Evolutionary conservation across 1,140 invertebrate species (phyloP), one percentile per base, ranked within the genome.

Genomic region (Gryon sp.): DNA sequence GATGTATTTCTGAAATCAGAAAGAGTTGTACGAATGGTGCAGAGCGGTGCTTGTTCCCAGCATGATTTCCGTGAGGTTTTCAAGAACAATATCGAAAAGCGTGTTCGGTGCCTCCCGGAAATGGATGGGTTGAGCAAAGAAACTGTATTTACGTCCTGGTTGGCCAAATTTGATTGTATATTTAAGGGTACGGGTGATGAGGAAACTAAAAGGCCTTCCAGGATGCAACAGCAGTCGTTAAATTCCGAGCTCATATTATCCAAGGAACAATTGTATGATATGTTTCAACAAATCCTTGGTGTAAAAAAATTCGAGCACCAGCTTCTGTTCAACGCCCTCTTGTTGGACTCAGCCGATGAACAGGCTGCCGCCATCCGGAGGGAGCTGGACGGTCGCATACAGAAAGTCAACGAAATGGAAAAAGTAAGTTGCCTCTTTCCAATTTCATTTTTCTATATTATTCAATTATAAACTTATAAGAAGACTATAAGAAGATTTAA

Each of bases 251-350:
- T 95, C 74, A 97, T 98, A 82, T 90, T 98, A 60, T 96, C 95
- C 55, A 99, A 99, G 89, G 97, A 99, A 84, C 97, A 99, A 88
- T 92, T 99, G 0, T 99, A 99, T 90, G 98, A 99, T 89, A 99
- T 99, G 96, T 99, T 99, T 90, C 99, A 99, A 87, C 98, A 99
- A 89, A 99, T 99, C 78, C 90, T 99, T 62, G 94, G 95, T 34
- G 95, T 99, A 7, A 99, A 99, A 91, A 99, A 99, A 89, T 99
- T 99, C 89, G 98, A 99, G 90, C 99, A 99, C 90, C 98, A 99
- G 90, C 93, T 99, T 81, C 92, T 99, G 40, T 99, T 98, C 90
- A 99, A 99, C 91, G 97, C 98, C 74, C 92, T 99, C 83, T 95
- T 99, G 93, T 91, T 99, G 89, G 98, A 99, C 86, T 99, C 98